Conservation (phyloP, 2,888 invertebrate species). For the Cephus rjabovi region DNA sequence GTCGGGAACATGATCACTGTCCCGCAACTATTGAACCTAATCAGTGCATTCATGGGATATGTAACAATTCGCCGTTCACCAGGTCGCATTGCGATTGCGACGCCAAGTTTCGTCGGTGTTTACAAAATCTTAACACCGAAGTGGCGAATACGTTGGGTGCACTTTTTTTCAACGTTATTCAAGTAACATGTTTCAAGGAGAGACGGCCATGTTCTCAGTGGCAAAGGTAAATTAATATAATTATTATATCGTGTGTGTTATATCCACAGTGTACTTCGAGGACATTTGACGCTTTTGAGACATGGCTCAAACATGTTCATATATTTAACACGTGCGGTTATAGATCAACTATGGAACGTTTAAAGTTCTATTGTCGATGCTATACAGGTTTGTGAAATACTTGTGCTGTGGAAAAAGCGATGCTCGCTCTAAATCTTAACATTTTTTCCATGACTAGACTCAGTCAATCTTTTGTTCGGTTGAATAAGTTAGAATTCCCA, state of each 20-base stretch:
- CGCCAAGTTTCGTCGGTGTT: slow-evolving; percentile 76
- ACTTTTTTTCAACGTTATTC: slow-evolving; percentile 80
- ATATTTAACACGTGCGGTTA: not conserved
- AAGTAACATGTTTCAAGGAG: slow-evolving; percentile 79
- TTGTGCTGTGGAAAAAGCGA: not conserved
- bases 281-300: not conserved
- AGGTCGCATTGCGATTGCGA: slow-evolving; percentile 83
- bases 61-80: slow-evolving; percentile 77
- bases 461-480: not conserved
- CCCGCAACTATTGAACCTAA: slow-evolving; percentile 72
- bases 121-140: slow-evolving; percentile 75
- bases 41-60: slow-evolving; percentile 74
- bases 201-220: slow-evolving; percentile 73
- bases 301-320: not conserved
- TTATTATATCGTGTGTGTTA: not conserved
- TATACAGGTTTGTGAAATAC: not conserved
- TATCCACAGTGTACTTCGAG: not conserved
- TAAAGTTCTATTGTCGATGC: not conserved
- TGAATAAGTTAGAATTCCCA: not conserved
- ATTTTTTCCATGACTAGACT: not conserved
- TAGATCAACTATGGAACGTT: not conserved
- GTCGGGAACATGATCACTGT: slow-evolving; percentile 80
- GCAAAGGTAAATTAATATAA: slow-evolving; percentile 68
- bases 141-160: slow-evolving; percentile 80
- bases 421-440: not conserved